Evolutionary conservation across 1,140 invertebrate species (phyloP), one percentile per base, ranked within the genome.

Genomic region (Venustaconcha ellipsiformis): DNA sequence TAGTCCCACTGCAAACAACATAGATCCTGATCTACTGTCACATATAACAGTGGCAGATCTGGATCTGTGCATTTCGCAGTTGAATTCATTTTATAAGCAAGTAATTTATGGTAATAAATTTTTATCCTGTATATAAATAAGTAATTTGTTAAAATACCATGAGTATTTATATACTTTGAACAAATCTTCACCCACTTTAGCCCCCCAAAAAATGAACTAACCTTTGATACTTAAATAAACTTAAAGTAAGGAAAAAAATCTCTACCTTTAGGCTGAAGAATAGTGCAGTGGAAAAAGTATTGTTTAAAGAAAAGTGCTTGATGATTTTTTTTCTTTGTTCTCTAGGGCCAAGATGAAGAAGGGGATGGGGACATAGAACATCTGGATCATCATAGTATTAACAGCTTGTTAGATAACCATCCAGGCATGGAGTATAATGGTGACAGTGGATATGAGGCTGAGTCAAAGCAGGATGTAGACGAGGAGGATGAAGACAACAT

Each of bases 361-460:
- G 67, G 75, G 57, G 78, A 74, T 57, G 74, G 69, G 63, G 74
- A 72, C 69, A 70, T 68, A 17, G 71, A 78, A 73, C 20, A 60
- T 15, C 14, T 4, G 37, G 37, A 37, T 37, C 37, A 37, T 37
- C 67, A 74, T 23, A 67, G 69, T 23, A 56, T 17, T 23, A 70
- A 78, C 57, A 30, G 67, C 8, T 75, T 77, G 60, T 59, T 69
- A 57, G 74, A 57, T 57, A 69, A 57, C 15, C 78, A 80, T 60
- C 79, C 72, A 60, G 57, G 70, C 14, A 72, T 71, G 57, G 84
- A 85, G 64, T 76, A 83, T 18, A 85, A 85, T 68, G 84, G 84
- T 0, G 84, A 85, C 75, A 83, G 82, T 60, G 84, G 84, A 8
- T 85, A 85, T 71, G 84, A 85, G 66, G 84, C 84, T 15, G 82